Conservation (phyloP, 2,113 vertebrate species). For the Herpailurus yagouaroundi region DNA sequence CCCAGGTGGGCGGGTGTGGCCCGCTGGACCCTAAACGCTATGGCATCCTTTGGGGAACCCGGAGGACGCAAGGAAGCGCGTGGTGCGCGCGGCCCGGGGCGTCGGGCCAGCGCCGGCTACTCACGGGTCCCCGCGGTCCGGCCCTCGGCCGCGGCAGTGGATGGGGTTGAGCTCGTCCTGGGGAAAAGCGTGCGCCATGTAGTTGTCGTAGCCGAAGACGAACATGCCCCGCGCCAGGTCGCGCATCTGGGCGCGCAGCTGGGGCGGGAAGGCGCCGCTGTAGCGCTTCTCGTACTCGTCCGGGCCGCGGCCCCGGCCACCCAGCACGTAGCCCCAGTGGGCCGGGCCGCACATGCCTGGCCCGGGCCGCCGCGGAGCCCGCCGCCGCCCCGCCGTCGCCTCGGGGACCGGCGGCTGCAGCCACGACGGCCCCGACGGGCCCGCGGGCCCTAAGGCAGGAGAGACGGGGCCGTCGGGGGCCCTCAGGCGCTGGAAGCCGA, state of each 20-base stretch:
- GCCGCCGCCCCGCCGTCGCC: not conserved
- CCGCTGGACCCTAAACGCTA: not conserved
- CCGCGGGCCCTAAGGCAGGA: not conserved
- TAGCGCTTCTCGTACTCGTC: constrained; percentile 93
- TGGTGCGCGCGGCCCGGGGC: not conserved
- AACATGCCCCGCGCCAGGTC: constrained; percentile 96
- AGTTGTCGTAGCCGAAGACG: constrained; percentile 97
- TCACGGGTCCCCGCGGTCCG: constrained; percentile 95
- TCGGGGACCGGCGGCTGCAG: not conserved
- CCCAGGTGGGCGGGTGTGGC: not conserved
- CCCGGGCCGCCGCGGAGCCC: not conserved
- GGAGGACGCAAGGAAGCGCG: not conserved
- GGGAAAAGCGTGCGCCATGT: constrained; percentile 97
- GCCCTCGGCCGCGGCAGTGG: constrained; percentile 94
- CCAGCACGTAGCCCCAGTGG: constrained; percentile 65
- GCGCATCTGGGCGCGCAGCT: constrained; percentile 91
- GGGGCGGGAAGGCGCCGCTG: constrained; percentile 91
- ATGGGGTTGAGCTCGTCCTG: constrained; percentile 98
- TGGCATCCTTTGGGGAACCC: not conserved
- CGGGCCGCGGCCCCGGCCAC: constrained; percentile 80
- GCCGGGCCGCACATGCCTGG: constrained; percentile 47
- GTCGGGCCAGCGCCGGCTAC: constrained; percentile 57
- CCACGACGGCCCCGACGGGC: not conserved
- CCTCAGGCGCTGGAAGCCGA: constrained; percentile 63
- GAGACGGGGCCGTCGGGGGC: not conserved